Conservation (phyloP, 37 sponge, comb jelly and placozoan species). For the Corticium candelabrum region DNA sequence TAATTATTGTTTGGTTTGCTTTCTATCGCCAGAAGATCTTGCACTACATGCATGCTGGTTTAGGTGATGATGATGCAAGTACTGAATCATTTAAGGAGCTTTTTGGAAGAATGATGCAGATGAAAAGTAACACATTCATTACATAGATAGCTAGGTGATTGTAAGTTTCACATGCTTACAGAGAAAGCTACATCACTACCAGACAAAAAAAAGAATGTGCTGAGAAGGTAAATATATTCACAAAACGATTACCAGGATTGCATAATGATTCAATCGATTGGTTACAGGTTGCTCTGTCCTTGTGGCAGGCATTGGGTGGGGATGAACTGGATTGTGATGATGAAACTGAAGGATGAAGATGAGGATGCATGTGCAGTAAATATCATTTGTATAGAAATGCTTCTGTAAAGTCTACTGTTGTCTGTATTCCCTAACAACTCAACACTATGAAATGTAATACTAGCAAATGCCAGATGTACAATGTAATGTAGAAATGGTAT, state of each 20-base stretch:
- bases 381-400: too few species aligned
- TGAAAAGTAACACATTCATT: constrained; percentile 36
- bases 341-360: too few species aligned
- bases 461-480: too few species aligned
- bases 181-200: constrained; percentile 44
- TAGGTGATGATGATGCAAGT: constrained; percentile 31
- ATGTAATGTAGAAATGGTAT: too few species aligned
- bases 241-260: not conserved
- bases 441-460: too few species aligned
- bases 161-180: constrained; percentile 16
- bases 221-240: constrained; percentile 30
- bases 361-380: too few species aligned
- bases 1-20: too few species aligned
- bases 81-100: constrained; percentile 34
- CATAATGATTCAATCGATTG: not conserved
- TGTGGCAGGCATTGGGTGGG: constrained; percentile 72
- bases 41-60: too few species aligned
- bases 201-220: constrained; percentile 58
- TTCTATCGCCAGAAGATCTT: too few species aligned
- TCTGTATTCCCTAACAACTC: too few species aligned
- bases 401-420: too few species aligned
- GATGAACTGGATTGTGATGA: too few species aligned
- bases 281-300: constrained; percentile 56
- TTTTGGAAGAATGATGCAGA: constrained; percentile 33
- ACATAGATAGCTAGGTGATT: not conserved